A percentile compares a stretch with the other conserved stretches of the same genome.
Evolutionary conservation across 2,888 invertebrate genomes (phyloP).

Genomic region (Perithous albicinctus): DNA sequence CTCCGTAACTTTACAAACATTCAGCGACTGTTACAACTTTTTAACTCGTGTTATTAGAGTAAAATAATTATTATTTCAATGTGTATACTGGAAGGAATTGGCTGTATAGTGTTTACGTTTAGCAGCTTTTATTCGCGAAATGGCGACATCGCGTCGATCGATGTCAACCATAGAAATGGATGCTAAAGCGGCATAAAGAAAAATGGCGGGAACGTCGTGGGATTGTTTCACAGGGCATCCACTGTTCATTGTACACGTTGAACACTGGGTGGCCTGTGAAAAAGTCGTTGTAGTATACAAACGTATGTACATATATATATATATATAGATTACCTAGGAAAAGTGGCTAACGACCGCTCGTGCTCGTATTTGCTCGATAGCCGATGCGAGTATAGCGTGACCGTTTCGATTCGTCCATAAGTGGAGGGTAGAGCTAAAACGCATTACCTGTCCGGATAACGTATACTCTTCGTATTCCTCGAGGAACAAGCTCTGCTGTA

Average conservation of each 20-base stretch:
- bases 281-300: background rate
- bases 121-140: constrained; percentile 65
- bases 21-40: too few species aligned
- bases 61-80: background rate
- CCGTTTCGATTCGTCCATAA: constrained; percentile 63
- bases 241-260: constrained; percentile 55
- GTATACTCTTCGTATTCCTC: constrained; percentile 44
- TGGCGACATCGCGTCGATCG: constrained; percentile 51
- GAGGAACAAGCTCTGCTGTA: constrained; percentile 21
- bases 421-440: constrained; percentile 54
- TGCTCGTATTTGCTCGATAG: constrained; percentile 60
- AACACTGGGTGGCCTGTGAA: constrained; percentile 29
- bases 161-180: constrained; percentile 68
- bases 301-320: background rate
- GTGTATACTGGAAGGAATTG: background rate
- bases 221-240: constrained; percentile 60
- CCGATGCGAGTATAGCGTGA: constrained; percentile 66
- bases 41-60: background rate
- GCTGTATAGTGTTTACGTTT: constrained; percentile 47
- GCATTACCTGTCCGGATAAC: constrained; percentile 56
- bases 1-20: too few species aligned
- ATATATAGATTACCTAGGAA: background rate
- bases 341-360: constrained; percentile 18
- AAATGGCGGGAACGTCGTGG: constrained; percentile 47
- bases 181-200: constrained; percentile 34